Evolutionary conservation across 2,113 vertebrate genomes (phyloP).

Genomic region (Anthoscopus minutus): DNA sequence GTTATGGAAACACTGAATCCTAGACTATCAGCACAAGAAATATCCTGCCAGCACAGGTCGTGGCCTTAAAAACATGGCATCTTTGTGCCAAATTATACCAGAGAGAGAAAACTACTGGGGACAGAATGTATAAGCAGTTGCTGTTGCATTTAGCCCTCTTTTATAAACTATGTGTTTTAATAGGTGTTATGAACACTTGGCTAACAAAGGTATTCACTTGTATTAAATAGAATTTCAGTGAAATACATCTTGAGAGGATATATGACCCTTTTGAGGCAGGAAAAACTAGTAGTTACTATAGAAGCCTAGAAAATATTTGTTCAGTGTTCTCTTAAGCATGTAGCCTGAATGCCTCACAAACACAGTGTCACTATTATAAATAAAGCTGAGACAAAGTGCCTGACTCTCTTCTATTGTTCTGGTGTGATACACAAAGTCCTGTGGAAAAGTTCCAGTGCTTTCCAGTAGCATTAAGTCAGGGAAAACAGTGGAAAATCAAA

Average conservation of each 20-base stretch:
- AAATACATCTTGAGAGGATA: constrained; percentile 12
- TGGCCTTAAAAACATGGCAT: neutral
- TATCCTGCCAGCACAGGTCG: neutral
- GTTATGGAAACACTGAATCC: neutral
- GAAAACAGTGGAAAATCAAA: neutral
- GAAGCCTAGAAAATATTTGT: constrained; percentile 57
- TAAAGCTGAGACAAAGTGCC: neutral
- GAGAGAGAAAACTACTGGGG: neutral
- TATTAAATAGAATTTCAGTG: constrained; percentile 27
- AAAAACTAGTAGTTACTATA: constrained; percentile 44
- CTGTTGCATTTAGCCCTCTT: neutral
- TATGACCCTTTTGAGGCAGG: constrained; percentile 14
- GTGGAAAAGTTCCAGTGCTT: neutral
- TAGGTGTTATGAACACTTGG: neutral
- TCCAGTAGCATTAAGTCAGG: neutral
- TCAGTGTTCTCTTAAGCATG: constrained; percentile 24
- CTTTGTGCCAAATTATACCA: neutral
- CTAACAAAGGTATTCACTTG: neutral
- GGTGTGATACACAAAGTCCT: neutral
- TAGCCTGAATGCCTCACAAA: neutral
- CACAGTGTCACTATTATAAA: constrained; percentile 6
- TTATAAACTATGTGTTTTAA: neutral
- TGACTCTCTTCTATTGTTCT: neutral
- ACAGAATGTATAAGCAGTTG: neutral
- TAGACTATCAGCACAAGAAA: neutral